These are phyloP conservation scores for Hyperoplus immaculatus DNA, from an alignment of 2,797 vertebrate genomes.

Conservation along the genomic window DNA sequence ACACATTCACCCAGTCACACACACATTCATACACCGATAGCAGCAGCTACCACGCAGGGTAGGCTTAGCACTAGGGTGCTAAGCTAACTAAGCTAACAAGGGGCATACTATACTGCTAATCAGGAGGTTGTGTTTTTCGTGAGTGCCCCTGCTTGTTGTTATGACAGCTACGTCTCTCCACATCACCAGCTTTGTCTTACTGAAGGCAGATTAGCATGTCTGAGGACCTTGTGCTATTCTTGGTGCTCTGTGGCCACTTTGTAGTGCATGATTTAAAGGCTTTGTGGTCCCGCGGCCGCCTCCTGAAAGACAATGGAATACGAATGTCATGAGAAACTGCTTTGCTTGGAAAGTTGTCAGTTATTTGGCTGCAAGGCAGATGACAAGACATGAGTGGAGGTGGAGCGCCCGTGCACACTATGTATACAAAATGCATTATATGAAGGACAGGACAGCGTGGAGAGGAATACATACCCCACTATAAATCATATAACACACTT, in stretches of 20 bases:
- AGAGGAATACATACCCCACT: slow-evolving; percentile 12
- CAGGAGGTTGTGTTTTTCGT: slow-evolving; percentile 28
- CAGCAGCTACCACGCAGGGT: too few relatives aligned
- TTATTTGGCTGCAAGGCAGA: slow-evolving; percentile 65
- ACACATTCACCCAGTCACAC: too few relatives aligned
- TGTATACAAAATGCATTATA: slow-evolving; percentile 43
- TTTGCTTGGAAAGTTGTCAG: slow-evolving; percentile 55
- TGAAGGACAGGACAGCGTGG: slow-evolving; percentile 14
- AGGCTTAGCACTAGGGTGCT: too few relatives aligned
- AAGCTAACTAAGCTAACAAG: too few relatives aligned
- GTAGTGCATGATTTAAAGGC: slow-evolving; percentile 63
- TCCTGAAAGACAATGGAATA: slow-evolving; percentile 59
- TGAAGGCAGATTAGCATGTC: slow-evolving; percentile 33
- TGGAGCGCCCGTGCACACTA: background rate
- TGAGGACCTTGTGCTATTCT: slow-evolving; percentile 43
- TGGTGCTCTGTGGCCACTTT: slow-evolving; percentile 51
- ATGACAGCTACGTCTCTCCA: slow-evolving; percentile 41
- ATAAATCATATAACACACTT: slow-evolving; percentile 6
- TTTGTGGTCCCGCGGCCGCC: slow-evolving; percentile 43
- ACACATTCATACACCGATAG: too few relatives aligned
- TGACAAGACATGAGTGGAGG: slow-evolving; percentile 49
- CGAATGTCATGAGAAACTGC: slow-evolving; percentile 60
- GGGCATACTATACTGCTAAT: slow-evolving; percentile 15
- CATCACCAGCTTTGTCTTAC: slow-evolving; percentile 45
- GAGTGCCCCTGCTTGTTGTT: slow-evolving; percentile 27